A percentile compares a stretch with the other conserved stretches of the same genome.
phyloP scores from a whole-genome alignment of 2,888 invertebrate genomes.

The Crocallis elinguaria region DNA sequence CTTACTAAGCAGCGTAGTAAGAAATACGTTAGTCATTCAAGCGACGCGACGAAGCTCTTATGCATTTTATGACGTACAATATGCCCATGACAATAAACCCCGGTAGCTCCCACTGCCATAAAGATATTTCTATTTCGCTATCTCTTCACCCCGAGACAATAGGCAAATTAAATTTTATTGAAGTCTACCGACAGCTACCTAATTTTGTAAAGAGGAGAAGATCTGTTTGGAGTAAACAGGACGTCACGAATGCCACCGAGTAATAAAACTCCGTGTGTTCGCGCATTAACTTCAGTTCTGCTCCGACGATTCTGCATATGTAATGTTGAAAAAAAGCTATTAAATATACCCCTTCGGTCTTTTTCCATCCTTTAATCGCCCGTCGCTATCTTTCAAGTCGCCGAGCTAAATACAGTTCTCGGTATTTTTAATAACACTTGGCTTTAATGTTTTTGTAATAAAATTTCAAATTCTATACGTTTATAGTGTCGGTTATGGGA shows the following conservation, averaged over 20 bases:
- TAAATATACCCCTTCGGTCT: constrained; percentile 58
- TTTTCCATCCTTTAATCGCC: constrained; percentile 64
- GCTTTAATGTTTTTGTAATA: constrained; percentile 34
- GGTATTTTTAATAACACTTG: constrained; percentile 41
- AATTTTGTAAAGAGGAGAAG: constrained; percentile 50
- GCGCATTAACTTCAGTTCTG: constrained; percentile 60
- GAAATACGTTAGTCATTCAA: constrained; percentile 20
- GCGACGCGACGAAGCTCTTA: constrained; percentile 18
- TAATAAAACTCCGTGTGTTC: constrained; percentile 39
- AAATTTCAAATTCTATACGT: constrained; percentile 28
- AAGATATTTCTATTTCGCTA: constrained; percentile 40
- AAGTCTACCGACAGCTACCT: constrained; percentile 65
- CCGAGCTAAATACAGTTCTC: constrained; percentile 47
- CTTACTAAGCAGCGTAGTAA: constrained; percentile 10
- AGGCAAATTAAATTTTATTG: constrained; percentile 77
- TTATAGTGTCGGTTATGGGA: constrained; percentile 23
- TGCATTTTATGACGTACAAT: constrained; percentile 31
- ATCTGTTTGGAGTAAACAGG: constrained; percentile 67
- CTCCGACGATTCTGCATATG: constrained; percentile 70
- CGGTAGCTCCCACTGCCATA: constrained; percentile 26
- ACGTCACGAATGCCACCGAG: constrained; percentile 65
- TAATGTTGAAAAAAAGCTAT: constrained; percentile 67
- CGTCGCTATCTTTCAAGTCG: constrained; percentile 69
- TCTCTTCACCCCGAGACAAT: constrained; percentile 57
- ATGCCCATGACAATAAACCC: constrained; percentile 29